Base-by-base conservation (phyloP, 2,888 invertebrate species). In the Agapetus fuscipes region DNA sequence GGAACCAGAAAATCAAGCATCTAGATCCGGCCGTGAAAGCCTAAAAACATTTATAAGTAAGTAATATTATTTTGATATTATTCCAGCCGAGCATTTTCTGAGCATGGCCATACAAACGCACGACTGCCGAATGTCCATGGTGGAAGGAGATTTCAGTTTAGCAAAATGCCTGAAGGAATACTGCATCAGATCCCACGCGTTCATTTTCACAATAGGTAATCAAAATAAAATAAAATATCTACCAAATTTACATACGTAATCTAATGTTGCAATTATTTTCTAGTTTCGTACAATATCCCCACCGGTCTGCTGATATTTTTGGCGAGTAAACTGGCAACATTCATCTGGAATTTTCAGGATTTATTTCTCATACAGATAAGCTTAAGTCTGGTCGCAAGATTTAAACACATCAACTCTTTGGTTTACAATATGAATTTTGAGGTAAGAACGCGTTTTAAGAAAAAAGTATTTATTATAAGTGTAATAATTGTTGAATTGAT, bases 321-420 rank as follows among this genome's bases (percentile, higher is more conserved):
- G 13, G 25, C 39, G 3, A 48, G 48, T 15, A 45, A 48, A 26
- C 24, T 45, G 7, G 48, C 48, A 5, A 76, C 77, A 0, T 77
- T 77, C 40, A 61, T 66, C 0, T 78, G 77, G 77, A 77, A 71
- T 50, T 78, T 71, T 45, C 72, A 73, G 56, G 77, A 77, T 53
- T 55, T 76, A 9, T 75, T 78, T 51, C 69, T 78, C n/a, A 76
- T 77, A 53, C 54, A 76, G n/a, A 56, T 77, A 3, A 74, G 77
- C 53, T 59, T 71, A 36, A 72, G 74, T 2, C 51, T 78, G 46
- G 59, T 72, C 1, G 59, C 67, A 29, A 66, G 70, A 45, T 78
- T 76, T 51, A 61, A 63, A 17, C 74, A 74, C 13, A 38, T 48
- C 6, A 48, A 48, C 16, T 25, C 16, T 10, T 27, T 45, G 16